phyloP scores from a whole-genome alignment of 2,888 invertebrate species.

The Alcis repandata region DNA sequence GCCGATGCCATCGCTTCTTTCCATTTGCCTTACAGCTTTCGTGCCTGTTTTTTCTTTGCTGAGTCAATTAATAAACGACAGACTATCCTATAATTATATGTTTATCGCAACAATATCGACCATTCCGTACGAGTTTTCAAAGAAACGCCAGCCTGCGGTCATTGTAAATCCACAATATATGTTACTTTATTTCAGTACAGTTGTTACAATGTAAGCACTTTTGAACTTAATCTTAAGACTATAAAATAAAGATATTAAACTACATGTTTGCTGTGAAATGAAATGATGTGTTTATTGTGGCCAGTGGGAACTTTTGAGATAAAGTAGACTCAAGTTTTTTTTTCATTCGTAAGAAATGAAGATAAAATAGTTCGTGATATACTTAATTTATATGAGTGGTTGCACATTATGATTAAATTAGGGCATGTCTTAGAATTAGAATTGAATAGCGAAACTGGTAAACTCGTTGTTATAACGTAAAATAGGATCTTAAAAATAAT shows the following conservation, averaged over 20 bases:
- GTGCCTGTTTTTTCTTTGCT: not conserved
- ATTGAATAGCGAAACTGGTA: no score
- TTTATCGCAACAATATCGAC: slow-evolving; percentile 6
- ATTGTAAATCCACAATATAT: not conserved
- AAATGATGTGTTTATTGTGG: slow-evolving; percentile 8
- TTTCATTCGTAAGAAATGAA: not conserved
- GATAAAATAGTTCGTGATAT: no score
- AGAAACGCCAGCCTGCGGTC: slow-evolving; percentile 4
- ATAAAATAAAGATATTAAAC: not conserved
- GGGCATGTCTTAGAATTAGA: no score
- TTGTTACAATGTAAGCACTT: slow-evolving; percentile 15
- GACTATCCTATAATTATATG: slow-evolving; percentile 10
- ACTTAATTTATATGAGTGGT: no score
- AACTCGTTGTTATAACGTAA: no score
- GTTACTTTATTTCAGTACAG: slow-evolving; percentile 1
- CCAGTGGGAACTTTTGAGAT: not conserved
- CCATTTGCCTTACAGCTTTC: not conserved
- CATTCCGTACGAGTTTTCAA: slow-evolving; percentile 11
- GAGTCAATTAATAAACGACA: slow-evolving; percentile 15
- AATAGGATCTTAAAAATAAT: no score
- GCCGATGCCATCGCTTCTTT: not conserved
- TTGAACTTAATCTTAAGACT: slow-evolving; percentile 4
- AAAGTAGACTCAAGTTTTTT: not conserved
- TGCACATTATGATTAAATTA: no score
- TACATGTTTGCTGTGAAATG: not conserved